phyloP scores from a whole-genome alignment of 2,797 vertebrate species.

The Apodemus agrarius region DNA sequence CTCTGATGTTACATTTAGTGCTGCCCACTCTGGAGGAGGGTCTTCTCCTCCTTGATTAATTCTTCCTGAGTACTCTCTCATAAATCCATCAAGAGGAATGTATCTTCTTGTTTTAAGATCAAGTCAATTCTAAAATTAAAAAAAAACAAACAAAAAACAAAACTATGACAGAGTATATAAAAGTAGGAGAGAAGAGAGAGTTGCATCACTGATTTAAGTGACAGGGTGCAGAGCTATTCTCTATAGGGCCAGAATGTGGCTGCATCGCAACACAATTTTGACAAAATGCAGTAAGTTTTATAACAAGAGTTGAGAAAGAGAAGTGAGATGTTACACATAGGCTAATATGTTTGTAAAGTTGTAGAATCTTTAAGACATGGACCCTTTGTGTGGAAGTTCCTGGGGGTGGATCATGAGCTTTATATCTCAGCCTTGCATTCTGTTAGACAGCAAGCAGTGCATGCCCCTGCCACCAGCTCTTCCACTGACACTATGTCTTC shows the following conservation, averaged over 20 bases:
- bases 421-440: too few species aligned
- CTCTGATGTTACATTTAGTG: background rate
- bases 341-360: background rate
- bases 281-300: background rate
- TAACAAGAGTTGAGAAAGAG: background rate
- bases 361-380: background rate
- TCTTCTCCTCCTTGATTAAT: background rate
- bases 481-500: background rate
- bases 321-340: background rate
- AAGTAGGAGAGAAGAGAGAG: background rate
- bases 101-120: background rate
- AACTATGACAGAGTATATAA: background rate
- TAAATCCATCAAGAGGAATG: background rate
- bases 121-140: background rate
- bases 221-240: background rate
- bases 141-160: too few species aligned
- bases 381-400: background rate
- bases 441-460: too few species aligned
- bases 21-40: rapidly evolving
- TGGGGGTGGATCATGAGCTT: background rate
- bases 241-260: background rate
- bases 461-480: too few species aligned
- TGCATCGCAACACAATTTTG: background rate
- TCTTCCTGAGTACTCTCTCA: background rate
- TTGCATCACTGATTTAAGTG: background rate